Percentiles rank a stretch among this genome's conserved stretches.
Conservation (phyloP, 2,888 invertebrate genomes). For the Leuctra nigra region DNA sequence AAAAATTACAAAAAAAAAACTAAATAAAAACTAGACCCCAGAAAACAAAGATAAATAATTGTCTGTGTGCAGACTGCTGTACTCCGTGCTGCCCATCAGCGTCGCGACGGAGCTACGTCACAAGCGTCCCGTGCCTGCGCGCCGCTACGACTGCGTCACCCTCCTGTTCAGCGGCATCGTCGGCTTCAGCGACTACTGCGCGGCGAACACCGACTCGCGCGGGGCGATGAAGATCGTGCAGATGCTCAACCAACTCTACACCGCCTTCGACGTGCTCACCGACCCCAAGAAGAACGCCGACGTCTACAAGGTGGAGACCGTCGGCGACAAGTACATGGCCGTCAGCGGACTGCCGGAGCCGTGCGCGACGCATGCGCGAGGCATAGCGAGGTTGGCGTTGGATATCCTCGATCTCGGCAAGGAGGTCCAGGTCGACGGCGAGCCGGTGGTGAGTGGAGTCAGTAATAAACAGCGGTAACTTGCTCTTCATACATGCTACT, state of each 20-base stretch:
- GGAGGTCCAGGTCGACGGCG: slow-evolving; percentile 78
- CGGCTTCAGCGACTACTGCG: slow-evolving; percentile 86
- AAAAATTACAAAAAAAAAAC: no score
- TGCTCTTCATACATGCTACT: no score
- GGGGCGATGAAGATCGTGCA: slow-evolving; percentile 95
- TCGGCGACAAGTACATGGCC: slow-evolving; percentile 97
- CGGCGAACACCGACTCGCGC: slow-evolving; percentile 80
- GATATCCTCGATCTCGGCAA: slow-evolving; percentile 94
- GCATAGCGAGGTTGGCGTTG: slow-evolving; percentile 81
- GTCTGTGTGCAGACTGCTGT: slow-evolving; percentile 78
- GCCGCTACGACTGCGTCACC: slow-evolving; percentile 83
- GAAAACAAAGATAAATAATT: no score
- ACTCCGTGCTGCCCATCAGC: slow-evolving; percentile 88
- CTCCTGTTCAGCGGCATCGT: slow-evolving; percentile 91
- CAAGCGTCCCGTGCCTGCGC: slow-evolving; percentile 82
- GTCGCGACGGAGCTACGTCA: slow-evolving; percentile 94
- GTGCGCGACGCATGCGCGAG: slow-evolving; percentile 82
- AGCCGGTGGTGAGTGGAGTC: slow-evolving; percentile 69
- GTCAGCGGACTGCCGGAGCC: slow-evolving; percentile 92
- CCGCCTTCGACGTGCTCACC: slow-evolving; percentile 87
- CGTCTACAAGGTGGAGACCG: slow-evolving; percentile 96
- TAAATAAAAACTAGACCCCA: no score
- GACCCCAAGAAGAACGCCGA: slow-evolving; percentile 89
- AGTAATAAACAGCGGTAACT: no score
- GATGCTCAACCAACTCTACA: slow-evolving; percentile 89